Evolutionary conservation across 2,888 invertebrate genomes (phyloP), one percentile per base, ranked within the genome.

Genomic region (Apodemia hepburni): DNA sequence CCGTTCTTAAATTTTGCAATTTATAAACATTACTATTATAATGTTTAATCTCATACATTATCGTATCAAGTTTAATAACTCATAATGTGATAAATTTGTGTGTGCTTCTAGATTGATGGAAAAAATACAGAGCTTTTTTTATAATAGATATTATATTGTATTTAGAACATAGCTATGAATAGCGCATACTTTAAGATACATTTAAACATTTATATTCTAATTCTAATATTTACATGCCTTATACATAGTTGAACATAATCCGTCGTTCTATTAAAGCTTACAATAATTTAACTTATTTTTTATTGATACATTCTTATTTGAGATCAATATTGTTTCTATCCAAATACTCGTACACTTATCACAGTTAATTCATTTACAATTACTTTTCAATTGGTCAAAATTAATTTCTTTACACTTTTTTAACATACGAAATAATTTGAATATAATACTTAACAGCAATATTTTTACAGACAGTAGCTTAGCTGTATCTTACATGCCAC

Each of bases 301-400:
- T 42, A 61, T 27, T 18, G 42, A 47, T 33, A 61, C 61, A 58
- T 58, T 33, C 61, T 51, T 51, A 54, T 38, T 57, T 73, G 71
- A 73, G 71, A 69, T 75, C 70, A 70, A 75, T 70, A 67, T 71
- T 71, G 69, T 71, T 29, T 69, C 64, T 66, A 68, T 69, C 61
- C 66, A 61, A 67, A 72, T 72, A 71, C 70, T 73, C 75, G 69
- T 74, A 79, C 81, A 81, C 87, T 85, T 89, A 89, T 89, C 88
- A 89, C 88, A 89, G 88, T 81, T 87, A 82, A 82, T 79, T 79
- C 78, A 81, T 85, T 81, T 85, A 87, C 78, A 82, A 77, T 73
- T 80, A 81, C 61, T 79, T 78, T 75, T 76, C 69, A 71, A 71
- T 85, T 86, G 85, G 85, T 86, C 85, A 73, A 77, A 42, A 80